Conservation (phyloP, 2,888 invertebrate species). For the Synanthedon andrenaeformis region DNA sequence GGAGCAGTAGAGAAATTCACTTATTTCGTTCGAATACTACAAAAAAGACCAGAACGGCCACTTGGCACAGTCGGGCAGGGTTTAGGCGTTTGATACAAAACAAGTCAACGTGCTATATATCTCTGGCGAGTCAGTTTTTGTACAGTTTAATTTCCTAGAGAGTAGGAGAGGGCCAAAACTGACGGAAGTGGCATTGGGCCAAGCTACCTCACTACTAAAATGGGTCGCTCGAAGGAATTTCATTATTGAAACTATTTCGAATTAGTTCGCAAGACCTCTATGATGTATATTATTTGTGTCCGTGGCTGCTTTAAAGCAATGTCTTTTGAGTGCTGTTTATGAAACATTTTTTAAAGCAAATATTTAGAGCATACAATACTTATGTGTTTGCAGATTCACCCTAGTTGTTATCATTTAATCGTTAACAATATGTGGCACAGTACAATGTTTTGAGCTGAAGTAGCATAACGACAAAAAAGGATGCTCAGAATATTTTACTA, state of each 20-base stretch:
- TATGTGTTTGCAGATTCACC: no score
- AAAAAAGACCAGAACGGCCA: slow-evolving; percentile 10
- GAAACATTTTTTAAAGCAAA: no score
- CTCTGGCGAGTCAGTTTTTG: slow-evolving; percentile 21
- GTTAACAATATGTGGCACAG: no score
- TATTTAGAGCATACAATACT: no score
- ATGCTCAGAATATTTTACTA: no score
- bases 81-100: slow-evolving; percentile 11
- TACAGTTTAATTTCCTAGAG: slow-evolving; percentile 18
- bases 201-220: slow-evolving; percentile 34
- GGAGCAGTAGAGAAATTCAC: neutral
- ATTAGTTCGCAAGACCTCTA: slow-evolving; percentile 10
- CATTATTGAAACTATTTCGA: slow-evolving; percentile 52
- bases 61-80: slow-evolving; percentile 10
- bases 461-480: no score
- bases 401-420: no score
- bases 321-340: no score
- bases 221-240: slow-evolving; percentile 42
- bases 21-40: slow-evolving; percentile 4
- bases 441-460: no score
- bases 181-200: slow-evolving; percentile 44
- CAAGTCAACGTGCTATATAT: slow-evolving; percentile 15
- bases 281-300: neutral
- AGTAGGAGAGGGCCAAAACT: slow-evolving; percentile 26
- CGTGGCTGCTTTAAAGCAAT: neutral